Percentiles rank a stretch among this genome's conserved stretches.
phyloP scores from a whole-genome alignment of 2,888 invertebrate species.

The Osedax fenrisi region DNA sequence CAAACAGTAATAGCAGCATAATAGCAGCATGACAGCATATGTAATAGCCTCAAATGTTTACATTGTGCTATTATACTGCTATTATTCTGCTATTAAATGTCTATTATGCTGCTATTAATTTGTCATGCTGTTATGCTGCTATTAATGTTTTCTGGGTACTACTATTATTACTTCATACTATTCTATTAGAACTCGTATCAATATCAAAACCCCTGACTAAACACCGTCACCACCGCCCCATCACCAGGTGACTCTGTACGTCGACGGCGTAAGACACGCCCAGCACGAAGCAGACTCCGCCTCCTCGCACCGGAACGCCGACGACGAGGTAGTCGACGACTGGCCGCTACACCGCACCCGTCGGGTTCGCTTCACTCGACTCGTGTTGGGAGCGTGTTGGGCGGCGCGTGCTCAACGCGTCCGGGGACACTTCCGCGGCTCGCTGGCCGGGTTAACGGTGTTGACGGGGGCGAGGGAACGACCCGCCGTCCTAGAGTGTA shows the following conservation, averaged over 20 bases:
- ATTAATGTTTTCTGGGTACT: no score
- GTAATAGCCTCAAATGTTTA: no score
- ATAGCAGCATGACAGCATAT: no score
- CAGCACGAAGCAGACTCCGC: conserved; percentile 39
- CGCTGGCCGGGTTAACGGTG: background rate
- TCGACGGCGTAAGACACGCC: conserved; percentile 68
- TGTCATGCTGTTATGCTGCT: no score
- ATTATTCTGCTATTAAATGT: no score
- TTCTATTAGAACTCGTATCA: no score
- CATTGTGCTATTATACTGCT: no score
- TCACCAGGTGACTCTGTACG: conserved; percentile 56
- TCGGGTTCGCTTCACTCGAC: conserved; percentile 60
- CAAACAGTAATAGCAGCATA: no score
- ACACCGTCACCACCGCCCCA: no score
- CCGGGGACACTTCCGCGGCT: background rate
- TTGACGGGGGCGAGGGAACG: background rate
- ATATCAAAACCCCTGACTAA: no score
- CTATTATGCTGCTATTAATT: no score
- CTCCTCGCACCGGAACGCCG: conserved; percentile 65
- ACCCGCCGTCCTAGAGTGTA: background rate
- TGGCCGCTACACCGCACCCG: conserved; percentile 94
- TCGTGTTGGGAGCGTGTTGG: conserved; percentile 93
- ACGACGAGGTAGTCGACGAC: conserved; percentile 81
- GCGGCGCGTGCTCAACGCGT: background rate
- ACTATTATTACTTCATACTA: no score